Evolutionary conservation across 2,113 vertebrate species (phyloP).

Genomic region (Plecotus auritus): DNA sequence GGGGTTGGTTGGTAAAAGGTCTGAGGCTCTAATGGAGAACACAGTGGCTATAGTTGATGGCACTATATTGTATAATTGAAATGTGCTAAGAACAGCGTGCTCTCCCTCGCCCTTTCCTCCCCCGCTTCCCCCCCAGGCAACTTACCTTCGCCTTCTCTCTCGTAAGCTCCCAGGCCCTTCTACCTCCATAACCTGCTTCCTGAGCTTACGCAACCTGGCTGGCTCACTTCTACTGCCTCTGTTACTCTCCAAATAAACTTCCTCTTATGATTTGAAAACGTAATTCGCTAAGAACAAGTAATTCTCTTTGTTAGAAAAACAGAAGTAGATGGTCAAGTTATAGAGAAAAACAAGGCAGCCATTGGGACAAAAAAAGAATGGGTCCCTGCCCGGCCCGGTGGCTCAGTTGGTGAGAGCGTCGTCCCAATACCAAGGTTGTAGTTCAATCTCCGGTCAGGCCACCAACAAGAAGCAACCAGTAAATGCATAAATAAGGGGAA

Average conservation of each 20-base stretch:
- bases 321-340: not conserved
- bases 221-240: not conserved
- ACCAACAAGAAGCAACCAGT: too few relatives aligned
- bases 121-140: accelerated
- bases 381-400: too few relatives aligned
- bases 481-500: too few relatives aligned
- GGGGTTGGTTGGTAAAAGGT: not conserved
- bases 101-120: not conserved
- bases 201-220: not conserved
- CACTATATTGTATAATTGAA: accelerated
- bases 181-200: not conserved
- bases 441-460: too few relatives aligned
- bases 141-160: not conserved
- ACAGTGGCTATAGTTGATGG: too few relatives aligned
- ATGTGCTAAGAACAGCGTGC: not conserved
- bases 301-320: not conserved
- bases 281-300: not conserved
- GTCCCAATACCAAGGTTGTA: too few relatives aligned
- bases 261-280: not conserved
- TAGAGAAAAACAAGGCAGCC: not conserved
- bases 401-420: too few relatives aligned
- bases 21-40: not conserved
- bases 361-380: not conserved
- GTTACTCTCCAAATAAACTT: not conserved
- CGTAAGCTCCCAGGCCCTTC: not conserved